These are phyloP conservation scores for Ptychodera flava DNA, from an alignment of 35 echinoderm and acorn worm species.

Conservation along the genomic window DNA sequence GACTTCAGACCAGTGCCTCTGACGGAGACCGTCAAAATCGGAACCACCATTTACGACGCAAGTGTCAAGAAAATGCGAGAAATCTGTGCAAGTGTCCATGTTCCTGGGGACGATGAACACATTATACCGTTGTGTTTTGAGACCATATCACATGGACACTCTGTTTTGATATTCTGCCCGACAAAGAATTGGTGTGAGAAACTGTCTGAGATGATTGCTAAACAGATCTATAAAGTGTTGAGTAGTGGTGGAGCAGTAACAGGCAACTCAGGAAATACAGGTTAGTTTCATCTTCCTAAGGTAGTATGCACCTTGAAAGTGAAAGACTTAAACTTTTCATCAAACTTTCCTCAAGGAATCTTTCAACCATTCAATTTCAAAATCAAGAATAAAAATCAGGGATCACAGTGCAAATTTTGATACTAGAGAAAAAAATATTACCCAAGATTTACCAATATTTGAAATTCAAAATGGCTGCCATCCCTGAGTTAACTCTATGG, in stretches of 20 bases:
- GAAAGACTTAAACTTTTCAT: no score
- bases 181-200: slow-evolving; percentile 99
- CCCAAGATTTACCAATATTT: no score
- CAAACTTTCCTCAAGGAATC: no score
- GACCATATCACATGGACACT: slow-evolving; percentile 62
- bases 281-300: no score
- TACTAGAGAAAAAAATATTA: no score
- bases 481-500: no score
- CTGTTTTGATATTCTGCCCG: slow-evolving; percentile 91
- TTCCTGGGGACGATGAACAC: slow-evolving; percentile 49
- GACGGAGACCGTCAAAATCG: slow-evolving; percentile 74
- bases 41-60: slow-evolving; percentile 44
- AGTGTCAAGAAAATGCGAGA: slow-evolving; percentile 49
- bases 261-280: background rate
- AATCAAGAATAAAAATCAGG: no score
- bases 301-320: no score
- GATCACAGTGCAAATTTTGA: no score
- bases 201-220: slow-evolving; percentile 81
- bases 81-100: slow-evolving; percentile 27
- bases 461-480: no score
- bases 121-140: slow-evolving; percentile 69
- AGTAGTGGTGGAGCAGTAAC: background rate
- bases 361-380: no score
- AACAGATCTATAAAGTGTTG: slow-evolving; percentile 48
- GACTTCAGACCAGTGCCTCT: slow-evolving; percentile 91